phyloP scores from a whole-genome alignment of 2,888 invertebrate genomes.

The Chalcosyrphus nemorum region DNA sequence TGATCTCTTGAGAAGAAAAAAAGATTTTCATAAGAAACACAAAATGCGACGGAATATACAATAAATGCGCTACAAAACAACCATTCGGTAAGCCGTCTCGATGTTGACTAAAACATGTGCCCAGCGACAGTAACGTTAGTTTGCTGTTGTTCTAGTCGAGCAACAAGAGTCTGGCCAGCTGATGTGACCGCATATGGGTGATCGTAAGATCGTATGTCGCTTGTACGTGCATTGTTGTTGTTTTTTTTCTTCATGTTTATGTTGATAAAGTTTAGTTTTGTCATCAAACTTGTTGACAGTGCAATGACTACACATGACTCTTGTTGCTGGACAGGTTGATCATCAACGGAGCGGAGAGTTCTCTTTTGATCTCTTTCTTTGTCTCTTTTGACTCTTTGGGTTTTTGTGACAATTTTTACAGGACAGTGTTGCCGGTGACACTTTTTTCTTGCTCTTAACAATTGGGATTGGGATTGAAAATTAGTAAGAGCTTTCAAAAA shows the following conservation, averaged over 20 bases:
- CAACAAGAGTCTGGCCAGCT: slow-evolving; percentile 62
- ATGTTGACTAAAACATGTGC: slow-evolving; percentile 67
- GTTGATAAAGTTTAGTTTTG: background rate
- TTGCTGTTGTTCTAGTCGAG: slow-evolving; percentile 27
- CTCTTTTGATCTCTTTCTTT: slow-evolving; percentile 12
- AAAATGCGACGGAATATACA: slow-evolving; percentile 20
- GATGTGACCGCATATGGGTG: slow-evolving; percentile 58
- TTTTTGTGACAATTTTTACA: background rate
- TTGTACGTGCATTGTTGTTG: slow-evolving; percentile 10
- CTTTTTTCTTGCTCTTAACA: background rate
- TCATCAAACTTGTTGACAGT: slow-evolving; percentile 30
- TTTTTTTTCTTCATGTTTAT: background rate
- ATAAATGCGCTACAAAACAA: slow-evolving; percentile 32
- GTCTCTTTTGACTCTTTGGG: slow-evolving; percentile 11
- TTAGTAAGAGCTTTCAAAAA: too few species aligned
- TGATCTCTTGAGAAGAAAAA: slow-evolving; percentile 33
- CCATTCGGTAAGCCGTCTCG: slow-evolving; percentile 65
- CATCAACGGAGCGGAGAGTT: background rate
- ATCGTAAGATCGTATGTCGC: slow-evolving; percentile 33
- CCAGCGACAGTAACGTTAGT: slow-evolving; percentile 52
- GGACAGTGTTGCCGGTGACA: slow-evolving; percentile 5
- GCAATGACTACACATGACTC: background rate
- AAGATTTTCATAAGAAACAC: slow-evolving; percentile 13
- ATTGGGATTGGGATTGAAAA: too few species aligned
- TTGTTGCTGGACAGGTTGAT: slow-evolving; percentile 50